These are phyloP conservation scores for Margarornis squamiger DNA, from an alignment of 2,797 vertebrate genomes.

Conservation along the genomic window DNA sequence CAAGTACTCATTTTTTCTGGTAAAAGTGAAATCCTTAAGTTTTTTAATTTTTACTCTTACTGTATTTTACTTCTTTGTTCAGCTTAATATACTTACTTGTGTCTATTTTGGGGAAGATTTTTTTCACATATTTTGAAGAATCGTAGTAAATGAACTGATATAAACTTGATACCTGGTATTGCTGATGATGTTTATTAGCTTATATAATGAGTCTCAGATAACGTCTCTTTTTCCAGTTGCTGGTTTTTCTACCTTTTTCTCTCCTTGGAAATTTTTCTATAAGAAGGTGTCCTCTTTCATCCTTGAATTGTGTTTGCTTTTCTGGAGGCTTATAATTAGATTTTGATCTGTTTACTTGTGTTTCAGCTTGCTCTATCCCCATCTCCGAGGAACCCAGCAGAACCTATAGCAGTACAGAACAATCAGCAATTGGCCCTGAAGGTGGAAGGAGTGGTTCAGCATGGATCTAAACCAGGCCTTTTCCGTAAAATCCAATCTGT, in stretches of 20 bases:
- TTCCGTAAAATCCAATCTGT: slow-evolving; percentile 97
- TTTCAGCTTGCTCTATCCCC: slow-evolving; percentile 93
- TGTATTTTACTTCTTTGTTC: neutral
- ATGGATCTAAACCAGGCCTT: slow-evolving; percentile 91
- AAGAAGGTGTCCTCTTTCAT: neutral
- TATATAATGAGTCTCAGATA: neutral
- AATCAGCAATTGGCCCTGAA: slow-evolving; percentile 94
- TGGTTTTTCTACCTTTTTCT: neutral
- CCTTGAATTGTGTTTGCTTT: neutral
- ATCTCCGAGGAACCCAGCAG: slow-evolving; percentile 89
- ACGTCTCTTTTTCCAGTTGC: neutral
- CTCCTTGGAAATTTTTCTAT: neutral
- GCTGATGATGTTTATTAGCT: neutral
- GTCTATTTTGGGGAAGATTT: neutral
- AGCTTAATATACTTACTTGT: neutral
- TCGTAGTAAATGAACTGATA: neutral
- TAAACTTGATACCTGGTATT: neutral
- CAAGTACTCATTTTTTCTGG: neutral
- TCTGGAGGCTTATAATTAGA: neutral
- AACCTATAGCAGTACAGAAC: slow-evolving; percentile 94
- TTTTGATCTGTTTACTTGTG: neutral
- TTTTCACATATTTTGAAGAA: neutral
- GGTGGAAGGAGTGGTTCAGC: slow-evolving; percentile 97
- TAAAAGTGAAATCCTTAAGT: neutral
- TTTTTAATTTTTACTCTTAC: neutral